phyloP scores from a whole-genome alignment of 2,888 invertebrate species.

The Caenorhabditis virilis region DNA sequence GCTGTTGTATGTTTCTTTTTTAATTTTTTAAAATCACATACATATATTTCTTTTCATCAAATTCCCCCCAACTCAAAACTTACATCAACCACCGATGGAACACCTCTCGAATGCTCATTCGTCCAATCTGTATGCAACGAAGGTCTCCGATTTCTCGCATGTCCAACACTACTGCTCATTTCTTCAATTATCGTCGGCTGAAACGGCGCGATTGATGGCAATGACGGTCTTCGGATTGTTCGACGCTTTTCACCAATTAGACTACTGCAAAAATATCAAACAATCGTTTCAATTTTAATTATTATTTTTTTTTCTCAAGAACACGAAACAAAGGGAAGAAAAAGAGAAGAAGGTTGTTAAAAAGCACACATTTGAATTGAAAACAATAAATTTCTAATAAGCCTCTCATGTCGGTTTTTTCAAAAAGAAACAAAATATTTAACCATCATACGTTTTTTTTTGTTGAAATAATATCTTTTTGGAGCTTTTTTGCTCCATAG shows the following conservation, averaged over 20 bases:
- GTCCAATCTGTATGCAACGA: slow-evolving; percentile 38
- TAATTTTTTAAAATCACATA: background rate
- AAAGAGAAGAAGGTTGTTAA: slow-evolving; percentile 3
- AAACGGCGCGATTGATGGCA: slow-evolving; percentile 46
- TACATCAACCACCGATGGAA: slow-evolving; percentile 19
- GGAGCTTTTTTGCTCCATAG: too few relatives aligned
- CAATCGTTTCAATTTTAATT: background rate
- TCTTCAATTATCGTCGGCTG: slow-evolving; percentile 37
- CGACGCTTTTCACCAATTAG: background rate
- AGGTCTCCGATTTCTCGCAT: slow-evolving; percentile 37
- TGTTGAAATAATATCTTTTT: too few relatives aligned
- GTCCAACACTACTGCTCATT: slow-evolving; percentile 48
- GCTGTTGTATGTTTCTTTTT: background rate
- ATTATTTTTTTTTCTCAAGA: background rate
- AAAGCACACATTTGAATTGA: too few relatives aligned
- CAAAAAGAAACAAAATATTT: too few relatives aligned
- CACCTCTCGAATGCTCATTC: slow-evolving; percentile 13
- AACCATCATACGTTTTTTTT: background rate
- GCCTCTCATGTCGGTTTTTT: background rate
- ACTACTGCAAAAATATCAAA: background rate
- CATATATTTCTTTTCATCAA: background rate
- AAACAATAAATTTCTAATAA: background rate
- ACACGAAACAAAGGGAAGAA: slow-evolving; percentile 2
- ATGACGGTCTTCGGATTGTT: slow-evolving; percentile 36
- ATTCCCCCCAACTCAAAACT: slow-evolving; percentile 7